Base-by-base conservation (phyloP, 1,140 invertebrate species). In the Sesamia nonagrioides region DNA sequence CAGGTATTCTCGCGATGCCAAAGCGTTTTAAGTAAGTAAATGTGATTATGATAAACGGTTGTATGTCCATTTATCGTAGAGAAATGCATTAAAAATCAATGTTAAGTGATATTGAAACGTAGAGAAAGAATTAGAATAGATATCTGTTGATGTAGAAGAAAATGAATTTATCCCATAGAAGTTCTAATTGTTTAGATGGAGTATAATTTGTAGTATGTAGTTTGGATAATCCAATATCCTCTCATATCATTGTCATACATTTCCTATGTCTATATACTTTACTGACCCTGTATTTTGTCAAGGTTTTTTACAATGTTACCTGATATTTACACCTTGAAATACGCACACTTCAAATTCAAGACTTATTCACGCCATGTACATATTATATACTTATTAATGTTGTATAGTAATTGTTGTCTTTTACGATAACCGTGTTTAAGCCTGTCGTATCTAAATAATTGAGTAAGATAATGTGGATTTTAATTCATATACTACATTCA, bases 21-120 rank as follows among this genome's bases (percentile, higher is more conserved):
- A 94, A 92, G 76, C 82, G 80, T 84, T 77, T 86, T 78, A 73
- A 82, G 79, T 90, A 89, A 83, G 81, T 88, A 84, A 85, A 88
- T 83, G 82, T 86, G 89, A 89, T 83, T 91, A 90, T 85, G 73
- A 56, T 68, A 83, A 88, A 89, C 77, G 87, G 88, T 90, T 94
- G 85, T 92, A 91, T 92, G 92, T 94, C 92, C 92, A 94, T 94
- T 93, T 94, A 94, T 87, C 87, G 89, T 94, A 93, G 92, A 77
- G 50, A 48, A 81, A 50, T 82, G 78, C 79, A 76, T 74, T 42
- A 86, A 63, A n/a, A 83, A 79, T 88, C 78, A 82, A 88, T 86
- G 83, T 86, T 84, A 86, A 81, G 79, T 86, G 82, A 86, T 87
- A 87, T 84, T 75, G 73, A 74, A 60, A 75, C 80, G 77, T 81